Conservation (phyloP, 1,140 invertebrate genomes). For the Dinoponera quadriceps region DNA sequence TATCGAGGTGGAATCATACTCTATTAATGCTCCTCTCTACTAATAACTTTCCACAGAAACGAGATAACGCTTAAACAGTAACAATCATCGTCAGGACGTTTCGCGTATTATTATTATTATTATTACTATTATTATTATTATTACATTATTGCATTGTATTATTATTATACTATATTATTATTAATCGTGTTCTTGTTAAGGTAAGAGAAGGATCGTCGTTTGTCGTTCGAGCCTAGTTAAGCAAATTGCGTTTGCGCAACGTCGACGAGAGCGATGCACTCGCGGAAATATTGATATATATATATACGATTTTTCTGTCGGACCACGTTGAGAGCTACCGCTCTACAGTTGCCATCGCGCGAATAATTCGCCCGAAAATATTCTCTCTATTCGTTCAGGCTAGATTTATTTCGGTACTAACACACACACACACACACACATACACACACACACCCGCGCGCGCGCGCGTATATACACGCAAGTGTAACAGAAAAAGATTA, state of each 20-base stretch:
- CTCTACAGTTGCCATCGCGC: slow-evolving; percentile 30
- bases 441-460: not conserved
- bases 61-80: slow-evolving; percentile 29
- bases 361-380: not conserved
- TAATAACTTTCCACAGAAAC: slow-evolving; percentile 1
- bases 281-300: not conserved
- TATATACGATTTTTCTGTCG: slow-evolving; percentile 36
- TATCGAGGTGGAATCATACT: not conserved
- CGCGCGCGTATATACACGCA: too few relatives aligned
- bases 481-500: not conserved
- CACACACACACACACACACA: not conserved
- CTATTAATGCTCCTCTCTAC: slow-evolving; percentile 9
- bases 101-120: not conserved
- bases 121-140: too few relatives aligned
- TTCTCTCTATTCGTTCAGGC: not conserved
- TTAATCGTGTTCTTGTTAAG: slow-evolving; percentile 23
- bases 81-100: slow-evolving; percentile 35
- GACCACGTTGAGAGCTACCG: not conserved
- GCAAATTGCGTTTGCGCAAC: slow-evolving; percentile 13
- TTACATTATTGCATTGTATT: too few relatives aligned
- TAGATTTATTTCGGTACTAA: not conserved
- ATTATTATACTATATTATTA: slow-evolving; percentile 4
- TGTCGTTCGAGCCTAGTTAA: slow-evolving; percentile 63
- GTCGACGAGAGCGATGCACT: not conserved
- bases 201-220: slow-evolving; percentile 23